A percentile compares a stretch with the other conserved stretches of the same genome.
Conservation (phyloP, 2,113 vertebrate species). For the Eclectus roratus region DNA sequence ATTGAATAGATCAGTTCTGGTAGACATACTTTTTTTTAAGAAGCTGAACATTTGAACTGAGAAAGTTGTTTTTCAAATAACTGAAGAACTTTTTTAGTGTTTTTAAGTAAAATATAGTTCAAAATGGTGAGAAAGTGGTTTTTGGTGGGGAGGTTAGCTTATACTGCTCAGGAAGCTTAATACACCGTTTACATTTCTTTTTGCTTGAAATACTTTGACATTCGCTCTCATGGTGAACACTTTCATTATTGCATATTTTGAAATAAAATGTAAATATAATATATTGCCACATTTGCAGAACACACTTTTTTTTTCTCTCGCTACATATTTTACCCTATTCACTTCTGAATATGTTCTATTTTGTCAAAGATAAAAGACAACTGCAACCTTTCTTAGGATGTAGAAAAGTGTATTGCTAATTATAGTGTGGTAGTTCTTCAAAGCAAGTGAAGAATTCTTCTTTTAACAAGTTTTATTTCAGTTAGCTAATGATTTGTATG, state of each 20-base stretch:
- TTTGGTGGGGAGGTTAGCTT: background rate
- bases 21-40: background rate
- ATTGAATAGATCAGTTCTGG: background rate
- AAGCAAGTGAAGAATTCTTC: background rate
- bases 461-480: conserved; percentile 26
- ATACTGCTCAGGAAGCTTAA: background rate
- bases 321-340: background rate
- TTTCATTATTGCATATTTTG: background rate
- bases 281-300: background rate
- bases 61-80: background rate
- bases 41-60: background rate
- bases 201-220: background rate
- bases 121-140: background rate
- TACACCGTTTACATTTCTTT: background rate
- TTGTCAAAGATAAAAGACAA: background rate
- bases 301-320: background rate
- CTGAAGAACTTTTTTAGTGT: background rate
- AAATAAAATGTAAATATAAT: background rate
- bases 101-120: background rate
- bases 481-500: conserved; percentile 22
- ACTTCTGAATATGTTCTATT: background rate
- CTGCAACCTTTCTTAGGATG: background rate
- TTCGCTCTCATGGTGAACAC: background rate
- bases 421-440: background rate
- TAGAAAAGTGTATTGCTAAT: background rate